phyloP scores from a whole-genome alignment of 1,140 invertebrate species.

The Euglossa dilemma region DNA sequence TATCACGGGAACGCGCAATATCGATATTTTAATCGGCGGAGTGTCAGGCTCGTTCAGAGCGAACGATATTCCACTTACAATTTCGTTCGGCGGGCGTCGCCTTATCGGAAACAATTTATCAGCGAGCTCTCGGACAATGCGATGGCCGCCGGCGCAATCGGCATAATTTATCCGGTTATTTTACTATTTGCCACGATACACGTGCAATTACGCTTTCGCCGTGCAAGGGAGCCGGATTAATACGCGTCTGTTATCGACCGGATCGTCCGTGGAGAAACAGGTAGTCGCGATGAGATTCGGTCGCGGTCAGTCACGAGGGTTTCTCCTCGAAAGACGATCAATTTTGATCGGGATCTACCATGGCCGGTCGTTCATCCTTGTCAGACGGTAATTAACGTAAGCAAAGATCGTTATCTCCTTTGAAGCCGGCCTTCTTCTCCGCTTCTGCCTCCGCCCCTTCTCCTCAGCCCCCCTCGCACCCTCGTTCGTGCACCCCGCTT shows the following conservation, averaged over 20 bases:
- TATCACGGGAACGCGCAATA: constrained; percentile 10
- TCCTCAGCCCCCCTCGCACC: not conserved
- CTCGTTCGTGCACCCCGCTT: not conserved
- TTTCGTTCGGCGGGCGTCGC: constrained; percentile 22
- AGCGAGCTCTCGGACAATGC: constrained; percentile 26
- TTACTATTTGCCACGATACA: constrained; percentile 49
- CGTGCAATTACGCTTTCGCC: constrained; percentile 36
- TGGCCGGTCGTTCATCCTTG: constrained; percentile 64
- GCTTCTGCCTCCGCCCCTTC: not conserved
- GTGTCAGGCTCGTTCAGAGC: not conserved
- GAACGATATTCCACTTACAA: constrained; percentile 31
- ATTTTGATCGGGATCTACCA: constrained; percentile 65
- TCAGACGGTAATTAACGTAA: constrained; percentile 67
- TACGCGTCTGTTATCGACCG: constrained; percentile 40
- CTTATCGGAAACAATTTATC: constrained; percentile 46
- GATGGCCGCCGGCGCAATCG: constrained; percentile 22
- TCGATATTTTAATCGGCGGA: constrained; percentile 19
- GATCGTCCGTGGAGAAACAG: constrained; percentile 52
- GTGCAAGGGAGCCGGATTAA: constrained; percentile 33
- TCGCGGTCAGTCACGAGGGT: constrained; percentile 42
- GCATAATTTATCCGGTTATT: constrained; percentile 58
- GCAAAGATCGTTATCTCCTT: constrained; percentile 59
- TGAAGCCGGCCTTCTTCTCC: constrained; percentile 32
- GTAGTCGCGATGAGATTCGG: constrained; percentile 34
- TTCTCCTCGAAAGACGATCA: constrained; percentile 52